A percentile compares a stretch with the other conserved stretches of the same genome.
These are phyloP conservation scores for Ceratina australensis DNA, from an alignment of 1,140 invertebrate species.

Conservation along the genomic window DNA sequence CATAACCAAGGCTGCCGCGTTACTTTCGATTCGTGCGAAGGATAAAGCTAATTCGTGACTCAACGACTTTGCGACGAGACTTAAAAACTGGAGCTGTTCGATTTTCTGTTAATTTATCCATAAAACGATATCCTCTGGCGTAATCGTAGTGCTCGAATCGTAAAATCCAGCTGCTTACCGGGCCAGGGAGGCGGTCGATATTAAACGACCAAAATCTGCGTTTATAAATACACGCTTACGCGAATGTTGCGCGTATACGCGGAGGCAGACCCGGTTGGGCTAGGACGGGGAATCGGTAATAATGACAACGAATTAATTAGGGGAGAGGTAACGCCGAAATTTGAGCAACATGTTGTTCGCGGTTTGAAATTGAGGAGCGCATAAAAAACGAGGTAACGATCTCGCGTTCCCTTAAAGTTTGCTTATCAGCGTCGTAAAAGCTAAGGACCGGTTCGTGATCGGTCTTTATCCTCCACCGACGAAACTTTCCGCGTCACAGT, in stretches of 20 bases:
- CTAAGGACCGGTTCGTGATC: not conserved
- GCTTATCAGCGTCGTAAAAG: constrained; percentile 6
- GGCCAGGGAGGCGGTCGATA: not conserved
- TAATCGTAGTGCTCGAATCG: not conserved
- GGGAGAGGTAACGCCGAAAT: not conserved
- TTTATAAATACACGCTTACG: not conserved
- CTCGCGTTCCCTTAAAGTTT: not conserved
- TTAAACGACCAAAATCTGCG: not conserved
- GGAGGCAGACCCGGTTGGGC: too few species aligned
- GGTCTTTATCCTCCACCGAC: not conserved
- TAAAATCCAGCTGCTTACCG: not conserved
- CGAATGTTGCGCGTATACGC: too few species aligned
- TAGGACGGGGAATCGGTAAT: not conserved
- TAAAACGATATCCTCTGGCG: not conserved
- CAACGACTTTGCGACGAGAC: not conserved
- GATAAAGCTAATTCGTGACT: not conserved
- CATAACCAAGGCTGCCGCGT: constrained; percentile 1
- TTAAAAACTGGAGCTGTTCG: not conserved
- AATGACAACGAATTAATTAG: not conserved
- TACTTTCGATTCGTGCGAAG: not conserved
- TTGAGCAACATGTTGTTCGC: not conserved
- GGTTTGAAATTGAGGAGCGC: not conserved
- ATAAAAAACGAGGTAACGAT: not conserved
- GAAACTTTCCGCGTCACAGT: constrained; percentile 36
- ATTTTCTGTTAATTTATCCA: not conserved